Base-by-base conservation (phyloP, 2,888 invertebrate species). In the Tetrapedia diversipes region DNA sequence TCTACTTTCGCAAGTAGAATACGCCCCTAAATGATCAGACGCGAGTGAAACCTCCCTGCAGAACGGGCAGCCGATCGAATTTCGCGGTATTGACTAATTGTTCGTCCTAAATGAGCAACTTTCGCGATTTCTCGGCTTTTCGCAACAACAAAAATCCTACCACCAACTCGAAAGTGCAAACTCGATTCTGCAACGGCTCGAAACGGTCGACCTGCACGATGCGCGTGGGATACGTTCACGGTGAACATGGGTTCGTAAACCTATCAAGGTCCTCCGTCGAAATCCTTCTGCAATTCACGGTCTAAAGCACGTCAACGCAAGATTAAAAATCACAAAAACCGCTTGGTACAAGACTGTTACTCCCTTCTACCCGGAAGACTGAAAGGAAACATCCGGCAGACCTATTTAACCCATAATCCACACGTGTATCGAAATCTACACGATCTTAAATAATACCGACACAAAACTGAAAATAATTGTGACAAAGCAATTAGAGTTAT, bases 1-100 rank as follows among this genome's bases (percentile, higher is more conserved):
- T 45, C 45, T 10, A 29, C 64, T 43, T 39, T 51, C 39, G 37
- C 11, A 32, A 74, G 74, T 74, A 64, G 74, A 73, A 34, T 39
- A 59, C 45, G 24, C 37, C 19, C 24, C 57, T 64, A 32, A 59
- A 32, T 59, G 74, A 45, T 74, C 74, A 54, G 73, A 53, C 74
- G 29, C 24, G 11, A 19, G 29, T 4, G 22, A 10, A 37, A 49
- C 51, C 16, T 19, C 37, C 34, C 22, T 22, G n/a, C 39, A 7
- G 19, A 66, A 27, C 57, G 19, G 11, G 8, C 16, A n/a, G 10
- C 4, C 22, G n/a, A 34, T 47, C 22, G 29, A 64, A 32, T 53
- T 64, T 27, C 37, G 8, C 16, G 27, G 8, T 37, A 7, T 22
- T 22, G 14, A n/a, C 37, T 22, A 39, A 68, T 60, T 68, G 22